phyloP scores from a whole-genome alignment of 2,888 invertebrate species.

The Alsophila aescularia region DNA sequence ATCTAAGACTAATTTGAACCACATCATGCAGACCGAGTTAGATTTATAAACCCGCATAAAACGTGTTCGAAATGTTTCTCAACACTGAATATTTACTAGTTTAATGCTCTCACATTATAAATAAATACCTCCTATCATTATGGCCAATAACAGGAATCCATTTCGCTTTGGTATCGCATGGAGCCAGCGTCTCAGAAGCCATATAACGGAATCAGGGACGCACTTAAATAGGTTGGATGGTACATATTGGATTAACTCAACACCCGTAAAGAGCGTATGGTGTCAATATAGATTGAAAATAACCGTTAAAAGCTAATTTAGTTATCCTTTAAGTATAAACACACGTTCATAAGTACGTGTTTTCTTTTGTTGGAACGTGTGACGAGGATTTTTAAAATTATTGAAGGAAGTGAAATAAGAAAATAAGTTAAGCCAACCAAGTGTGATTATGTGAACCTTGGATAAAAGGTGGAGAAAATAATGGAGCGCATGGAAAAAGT shows the following conservation, averaged over 20 bases:
- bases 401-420: neutral
- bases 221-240: conserved; percentile 57
- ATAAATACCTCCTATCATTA: conserved; percentile 6
- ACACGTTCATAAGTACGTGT: conserved; percentile 22
- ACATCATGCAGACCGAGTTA: too few species aligned
- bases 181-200: conserved; percentile 62
- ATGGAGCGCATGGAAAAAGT: too few species aligned
- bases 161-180: conserved; percentile 26
- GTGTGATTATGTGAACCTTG: too few species aligned
- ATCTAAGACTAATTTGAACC: too few species aligned
- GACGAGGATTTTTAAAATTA: conserved; percentile 3
- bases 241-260: conserved; percentile 69
- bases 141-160: conserved; percentile 25
- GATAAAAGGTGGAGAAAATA: too few species aligned
- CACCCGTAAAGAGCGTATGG: conserved; percentile 40
- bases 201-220: conserved; percentile 52
- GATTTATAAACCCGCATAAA: neutral
- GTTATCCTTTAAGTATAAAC: conserved; percentile 15
- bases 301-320: conserved; percentile 22
- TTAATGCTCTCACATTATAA: conserved; percentile 6
- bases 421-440: too few species aligned
- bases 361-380: conserved; percentile 10
- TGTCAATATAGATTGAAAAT: conserved; percentile 26
- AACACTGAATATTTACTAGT: conserved; percentile 4
- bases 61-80: conserved; percentile 3